Evolutionary conservation across 35 echinoderm and acorn worm species (phyloP).

Genomic region (Ophiothrix spiculata): DNA sequence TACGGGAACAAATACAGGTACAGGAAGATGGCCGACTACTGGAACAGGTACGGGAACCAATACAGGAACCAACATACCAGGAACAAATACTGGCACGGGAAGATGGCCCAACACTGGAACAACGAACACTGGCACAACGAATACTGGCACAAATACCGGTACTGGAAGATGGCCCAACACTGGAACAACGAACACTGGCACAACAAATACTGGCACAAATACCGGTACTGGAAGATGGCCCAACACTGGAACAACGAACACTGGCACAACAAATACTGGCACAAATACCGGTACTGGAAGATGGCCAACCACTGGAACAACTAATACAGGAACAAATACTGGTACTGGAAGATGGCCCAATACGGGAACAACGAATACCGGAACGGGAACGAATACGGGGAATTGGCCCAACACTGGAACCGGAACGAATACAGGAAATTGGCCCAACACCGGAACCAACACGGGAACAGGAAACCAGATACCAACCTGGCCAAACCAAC

Average conservation of each 20-base stretch:
- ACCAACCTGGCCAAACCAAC: too few species aligned
- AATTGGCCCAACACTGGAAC: neutral
- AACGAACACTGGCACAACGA: too few species aligned
- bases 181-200: neutral
- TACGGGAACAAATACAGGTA: too few species aligned
- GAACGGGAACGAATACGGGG: too few species aligned
- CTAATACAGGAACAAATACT: neutral
- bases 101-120: too few species aligned
- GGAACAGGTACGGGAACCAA: neutral
- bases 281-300: neutral
- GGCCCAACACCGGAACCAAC: neutral
- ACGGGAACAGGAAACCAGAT: neutral
- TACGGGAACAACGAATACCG: neutral
- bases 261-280: neutral
- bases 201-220: too few species aligned
- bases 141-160: too few species aligned
- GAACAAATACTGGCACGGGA: neutral
- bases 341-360: neutral
- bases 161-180: neutral
- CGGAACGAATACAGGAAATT: neutral
- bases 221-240: neutral
- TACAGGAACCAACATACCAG: too few species aligned
- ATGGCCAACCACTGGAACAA: too few species aligned
- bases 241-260: neutral
- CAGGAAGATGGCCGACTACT: neutral